Evolutionary conservation across 2,888 invertebrate species (phyloP).

Genomic region (Drosophila longiperda): DNA sequence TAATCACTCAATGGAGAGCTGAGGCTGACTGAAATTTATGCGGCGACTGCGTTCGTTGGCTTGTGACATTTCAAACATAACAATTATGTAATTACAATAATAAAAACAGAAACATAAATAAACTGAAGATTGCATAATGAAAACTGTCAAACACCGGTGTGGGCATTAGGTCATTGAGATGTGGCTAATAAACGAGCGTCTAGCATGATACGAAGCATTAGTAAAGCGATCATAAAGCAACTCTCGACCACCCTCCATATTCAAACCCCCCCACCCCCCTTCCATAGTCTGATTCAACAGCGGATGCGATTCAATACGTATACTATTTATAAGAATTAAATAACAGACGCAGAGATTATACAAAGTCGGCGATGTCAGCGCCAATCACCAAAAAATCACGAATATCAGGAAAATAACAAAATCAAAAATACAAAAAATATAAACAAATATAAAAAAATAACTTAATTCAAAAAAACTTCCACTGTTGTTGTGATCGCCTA

Average conservation of each 20-base stretch:
- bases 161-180: conserved; percentile 52
- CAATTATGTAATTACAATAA: conserved; percentile 67
- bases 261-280: not conserved
- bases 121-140: conserved; percentile 51
- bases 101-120: conserved; percentile 41
- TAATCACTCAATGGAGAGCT: conserved; percentile 64
- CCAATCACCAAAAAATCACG: conserved; percentile 36
- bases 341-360: conserved; percentile 34
- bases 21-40: conserved; percentile 20
- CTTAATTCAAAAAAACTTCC: conserved; percentile 1
- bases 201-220: conserved; percentile 70
- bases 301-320: conserved; percentile 20
- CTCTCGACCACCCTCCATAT: not conserved
- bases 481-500: conserved; percentile 19
- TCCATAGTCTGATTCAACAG: not conserved
- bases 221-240: conserved; percentile 38
- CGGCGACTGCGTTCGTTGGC: conserved; percentile 64
- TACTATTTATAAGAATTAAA: conserved; percentile 55
- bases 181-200: conserved; percentile 67
- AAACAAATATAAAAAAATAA: conserved; percentile 10
- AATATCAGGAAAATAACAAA: conserved; percentile 35
- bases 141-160: conserved; percentile 43
- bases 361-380: conserved; percentile 33
- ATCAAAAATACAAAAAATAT: conserved; percentile 20
- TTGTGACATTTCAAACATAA: conserved; percentile 74